Evolutionary conservation across 2,113 vertebrate species (phyloP).

Genomic region (Hydrochoerus hydrochaeris): DNA sequence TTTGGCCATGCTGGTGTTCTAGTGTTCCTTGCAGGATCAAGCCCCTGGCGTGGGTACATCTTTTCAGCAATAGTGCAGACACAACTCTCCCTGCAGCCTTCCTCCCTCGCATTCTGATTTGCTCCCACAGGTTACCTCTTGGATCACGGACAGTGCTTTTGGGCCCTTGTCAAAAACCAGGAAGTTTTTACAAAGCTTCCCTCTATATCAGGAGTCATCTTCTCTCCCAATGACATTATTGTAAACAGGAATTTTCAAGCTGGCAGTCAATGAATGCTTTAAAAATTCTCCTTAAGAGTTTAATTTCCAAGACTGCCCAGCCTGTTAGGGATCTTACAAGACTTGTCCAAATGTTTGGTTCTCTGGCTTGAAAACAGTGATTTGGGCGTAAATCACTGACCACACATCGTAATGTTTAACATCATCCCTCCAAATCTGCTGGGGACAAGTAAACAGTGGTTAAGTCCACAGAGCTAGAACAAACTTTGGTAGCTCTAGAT

Average conservation of each 20-base stretch:
- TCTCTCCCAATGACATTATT: neutral
- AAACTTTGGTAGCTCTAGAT: neutral
- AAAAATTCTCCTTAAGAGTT: constrained; percentile 27
- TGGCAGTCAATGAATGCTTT: neutral
- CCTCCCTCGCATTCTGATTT: neutral
- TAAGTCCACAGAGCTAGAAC: neutral
- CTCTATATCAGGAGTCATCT: neutral
- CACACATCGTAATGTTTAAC: neutral
- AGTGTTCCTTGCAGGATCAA: neutral
- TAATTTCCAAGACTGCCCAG: neutral
- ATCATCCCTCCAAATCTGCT: neutral
- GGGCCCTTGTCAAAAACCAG: neutral
- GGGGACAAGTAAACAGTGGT: neutral
- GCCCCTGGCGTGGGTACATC: rapidly evolving
- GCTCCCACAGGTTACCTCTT: neutral
- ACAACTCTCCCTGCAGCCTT: rapidly evolving
- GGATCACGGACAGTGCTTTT: neutral
- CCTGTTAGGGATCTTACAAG: constrained; percentile 27
- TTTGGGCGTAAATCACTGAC: constrained; percentile 63
- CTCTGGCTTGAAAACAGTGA: constrained; percentile 50
- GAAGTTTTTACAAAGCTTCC: neutral
- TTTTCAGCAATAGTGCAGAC: neutral
- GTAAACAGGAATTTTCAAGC: constrained; percentile 13
- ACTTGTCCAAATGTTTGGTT: constrained; percentile 53
- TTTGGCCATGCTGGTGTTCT: too few relatives aligned